These are phyloP conservation scores for Apamea sordens DNA, from an alignment of 2,888 invertebrate species.

Conservation along the genomic window DNA sequence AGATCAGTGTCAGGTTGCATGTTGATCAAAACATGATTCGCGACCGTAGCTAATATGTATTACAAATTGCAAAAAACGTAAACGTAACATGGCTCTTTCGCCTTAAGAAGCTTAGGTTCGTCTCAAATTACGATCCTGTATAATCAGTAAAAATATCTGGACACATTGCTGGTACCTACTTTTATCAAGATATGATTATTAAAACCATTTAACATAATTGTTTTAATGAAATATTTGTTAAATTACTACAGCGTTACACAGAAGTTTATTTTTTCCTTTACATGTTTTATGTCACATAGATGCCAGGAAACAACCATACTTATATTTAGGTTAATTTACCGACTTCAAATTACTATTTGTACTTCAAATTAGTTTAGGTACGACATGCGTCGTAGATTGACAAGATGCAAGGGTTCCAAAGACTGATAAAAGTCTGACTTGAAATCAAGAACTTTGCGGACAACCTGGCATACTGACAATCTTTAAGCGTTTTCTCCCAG, in stretches of 20 bases:
- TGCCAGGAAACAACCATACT: constrained; percentile 25
- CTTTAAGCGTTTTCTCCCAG: constrained; percentile 15
- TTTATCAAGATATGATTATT: constrained; percentile 1
- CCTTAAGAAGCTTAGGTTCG: not conserved
- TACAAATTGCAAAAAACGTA: not conserved
- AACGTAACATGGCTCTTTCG: not conserved
- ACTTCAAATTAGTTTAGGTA: constrained; percentile 40
- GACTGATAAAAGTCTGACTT: constrained; percentile 14
- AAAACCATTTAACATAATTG: constrained; percentile 11
- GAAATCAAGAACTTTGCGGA: constrained; percentile 8
- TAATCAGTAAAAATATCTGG: constrained; percentile 22
- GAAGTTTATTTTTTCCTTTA: constrained; percentile 9
- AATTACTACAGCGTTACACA: constrained; percentile 30
- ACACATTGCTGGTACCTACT: constrained; percentile 20
- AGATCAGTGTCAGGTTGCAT: not conserved
- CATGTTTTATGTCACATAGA: constrained; percentile 11
- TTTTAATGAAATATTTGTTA: constrained; percentile 13
- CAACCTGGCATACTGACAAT: constrained; percentile 6
- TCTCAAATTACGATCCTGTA: constrained; percentile 27
- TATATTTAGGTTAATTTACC: constrained; percentile 36
- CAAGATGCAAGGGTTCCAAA: constrained; percentile 21
- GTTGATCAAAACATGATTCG: not conserved
- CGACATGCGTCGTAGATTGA: constrained; percentile 18
- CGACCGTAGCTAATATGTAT: not conserved
- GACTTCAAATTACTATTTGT: too few species aligned